phyloP scores from a whole-genome alignment of 1,140 invertebrate species.

The Drosophila miranda region DNA sequence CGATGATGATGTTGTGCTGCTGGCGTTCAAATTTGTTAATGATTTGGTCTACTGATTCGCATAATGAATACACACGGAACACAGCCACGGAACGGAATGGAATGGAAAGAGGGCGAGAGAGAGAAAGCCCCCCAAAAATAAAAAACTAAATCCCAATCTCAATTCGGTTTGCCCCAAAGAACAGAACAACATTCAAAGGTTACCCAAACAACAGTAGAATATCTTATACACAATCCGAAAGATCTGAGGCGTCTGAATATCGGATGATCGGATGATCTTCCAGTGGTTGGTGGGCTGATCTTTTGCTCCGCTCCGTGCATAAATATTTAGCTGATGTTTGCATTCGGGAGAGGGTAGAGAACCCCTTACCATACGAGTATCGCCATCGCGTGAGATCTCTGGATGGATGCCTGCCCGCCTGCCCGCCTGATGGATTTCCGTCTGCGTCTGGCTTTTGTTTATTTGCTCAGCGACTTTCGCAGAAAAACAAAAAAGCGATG shows the following conservation, averaged over 20 bases:
- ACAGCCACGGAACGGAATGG: slow-evolving; percentile 2
- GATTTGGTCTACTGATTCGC: slow-evolving; percentile 62
- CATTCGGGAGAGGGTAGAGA: background rate
- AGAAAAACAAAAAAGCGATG: too few species aligned
- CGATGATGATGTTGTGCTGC: background rate
- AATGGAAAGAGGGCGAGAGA: slow-evolving; percentile 2
- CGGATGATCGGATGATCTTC: slow-evolving; percentile 41
- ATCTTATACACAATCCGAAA: slow-evolving; percentile 10
- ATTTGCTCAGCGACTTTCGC: background rate
- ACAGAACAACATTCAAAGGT: slow-evolving; percentile 3
- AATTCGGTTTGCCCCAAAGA: slow-evolving; percentile 9
- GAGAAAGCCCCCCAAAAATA: background rate
- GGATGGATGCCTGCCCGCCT: background rate
- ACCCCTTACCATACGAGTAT: too few species aligned
- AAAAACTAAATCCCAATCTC: slow-evolving; percentile 19
- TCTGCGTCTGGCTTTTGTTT: slow-evolving; percentile 7
- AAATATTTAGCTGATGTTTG: slow-evolving; percentile 61
- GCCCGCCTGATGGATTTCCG: slow-evolving; percentile 13
- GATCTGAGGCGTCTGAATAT: slow-evolving; percentile 35
- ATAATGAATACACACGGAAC: slow-evolving; percentile 47
- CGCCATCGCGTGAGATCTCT: background rate
- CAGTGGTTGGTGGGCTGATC: slow-evolving; percentile 25
- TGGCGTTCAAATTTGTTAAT: slow-evolving; percentile 41
- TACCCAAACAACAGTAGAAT: slow-evolving; percentile 12
- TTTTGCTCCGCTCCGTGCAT: slow-evolving; percentile 60